Base-by-base conservation (phyloP, 2,797 vertebrate genomes). In the Gambusia yucatana region DNA sequence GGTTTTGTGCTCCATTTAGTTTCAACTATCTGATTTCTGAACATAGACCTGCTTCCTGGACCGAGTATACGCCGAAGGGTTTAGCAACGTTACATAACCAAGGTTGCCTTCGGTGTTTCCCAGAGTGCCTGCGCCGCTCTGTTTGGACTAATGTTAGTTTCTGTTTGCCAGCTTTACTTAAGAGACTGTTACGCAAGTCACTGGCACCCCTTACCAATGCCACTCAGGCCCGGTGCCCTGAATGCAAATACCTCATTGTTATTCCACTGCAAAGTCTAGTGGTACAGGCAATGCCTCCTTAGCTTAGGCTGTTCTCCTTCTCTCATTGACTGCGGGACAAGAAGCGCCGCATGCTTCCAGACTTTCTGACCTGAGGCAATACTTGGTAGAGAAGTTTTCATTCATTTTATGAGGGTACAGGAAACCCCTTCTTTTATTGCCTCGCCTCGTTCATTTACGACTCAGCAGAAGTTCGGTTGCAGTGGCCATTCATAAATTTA, bases 371-470 rank as follows among this genome's bases (percentile, higher is more conserved):
- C 83, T 85, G 36, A 17, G 89, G 87, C 87, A 70, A 63, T 36
- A 59, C 67, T 43, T 28, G 47, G 46, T 83, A 86, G 75, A 83
- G 83, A 82, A 82, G 84, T 89, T 87, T 90, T 93, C 78, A 77
- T 94, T 95, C 86, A 86, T 80, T 96, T 96, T 89, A 95, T 69
- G 88, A 89, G 87, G 75, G 61, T 77, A 92, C 92, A 95, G 95
- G 96, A 96, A 96, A 93, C 92, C 82, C 84, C 71, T 82, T 84
- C 86, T 85, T 95, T 96, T 94, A 96, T 92, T 90, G 72, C 84
- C 78, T 87, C 70, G 76, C 92, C 90, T 95, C 94, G 88, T 94
- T 95, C 86, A 78, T 91, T 96, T 96, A 96, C 91, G 86, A 94
- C 94, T 89, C 8, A 72, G 79, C 94, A 92, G 94, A 94, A 80